Evolutionary conservation across 2,797 vertebrate species (phyloP).

Genomic region (Anisognathus igniventris): DNA sequence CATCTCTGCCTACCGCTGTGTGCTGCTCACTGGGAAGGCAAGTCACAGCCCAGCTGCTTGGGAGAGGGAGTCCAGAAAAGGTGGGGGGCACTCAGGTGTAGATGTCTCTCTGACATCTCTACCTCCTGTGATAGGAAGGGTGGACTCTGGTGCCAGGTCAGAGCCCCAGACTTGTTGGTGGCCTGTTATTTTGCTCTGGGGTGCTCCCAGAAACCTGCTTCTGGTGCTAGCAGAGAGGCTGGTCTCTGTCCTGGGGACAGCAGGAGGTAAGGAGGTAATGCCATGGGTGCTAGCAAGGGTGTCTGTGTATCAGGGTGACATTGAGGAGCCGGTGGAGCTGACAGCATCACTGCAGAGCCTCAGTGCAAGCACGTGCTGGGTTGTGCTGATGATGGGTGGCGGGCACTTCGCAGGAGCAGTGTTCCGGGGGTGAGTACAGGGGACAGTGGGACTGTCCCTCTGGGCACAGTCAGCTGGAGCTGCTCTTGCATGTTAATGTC

Average conservation of each 20-base stretch:
- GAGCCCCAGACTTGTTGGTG: neutral
- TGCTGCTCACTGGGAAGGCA: conserved; percentile 81
- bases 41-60: conserved; percentile 15
- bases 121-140: neutral
- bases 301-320: conserved; percentile 52
- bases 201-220: neutral
- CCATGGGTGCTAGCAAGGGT: neutral
- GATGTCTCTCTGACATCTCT: neutral
- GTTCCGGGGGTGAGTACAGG: conserved; percentile 83
- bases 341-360: conserved; percentile 74
- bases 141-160: neutral
- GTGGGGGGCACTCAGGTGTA: neutral
- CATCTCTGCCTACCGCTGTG: conserved; percentile 81
- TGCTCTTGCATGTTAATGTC: neutral
- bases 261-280: neutral
- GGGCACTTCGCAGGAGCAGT: conserved; percentile 95
- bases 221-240: neutral
- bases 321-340: conserved; percentile 56
- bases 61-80: neutral
- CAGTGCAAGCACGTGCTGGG: conserved; percentile 71
- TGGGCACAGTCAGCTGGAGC: neutral
- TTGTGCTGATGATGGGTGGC: conserved; percentile 91
- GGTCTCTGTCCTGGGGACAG: neutral
- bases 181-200: neutral
- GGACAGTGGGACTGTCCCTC: neutral